phyloP scores from a whole-genome alignment of 2,888 invertebrate species.

The Melangyna quadrimaculata region DNA sequence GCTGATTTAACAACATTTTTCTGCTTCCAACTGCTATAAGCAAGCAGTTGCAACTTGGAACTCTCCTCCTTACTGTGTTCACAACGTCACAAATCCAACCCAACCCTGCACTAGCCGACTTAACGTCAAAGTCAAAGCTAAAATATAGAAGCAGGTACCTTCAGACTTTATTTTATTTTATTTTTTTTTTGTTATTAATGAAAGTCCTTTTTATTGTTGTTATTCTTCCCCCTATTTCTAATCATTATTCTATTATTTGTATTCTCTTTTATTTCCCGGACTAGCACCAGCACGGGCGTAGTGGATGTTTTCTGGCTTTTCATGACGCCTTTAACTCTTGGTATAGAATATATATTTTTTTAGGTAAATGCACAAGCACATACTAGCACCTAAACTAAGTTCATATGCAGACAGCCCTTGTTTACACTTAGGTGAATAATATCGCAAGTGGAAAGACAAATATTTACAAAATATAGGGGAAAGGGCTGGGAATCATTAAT shows the following conservation, averaged over 20 bases:
- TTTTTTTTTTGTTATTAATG: constrained; percentile 14
- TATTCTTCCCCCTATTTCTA: constrained; percentile 51
- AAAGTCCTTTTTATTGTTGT: constrained; percentile 35
- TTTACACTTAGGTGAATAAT: neutral
- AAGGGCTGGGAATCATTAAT: neutral
- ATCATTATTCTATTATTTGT: constrained; percentile 65
- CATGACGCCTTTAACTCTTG: neutral
- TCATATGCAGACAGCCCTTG: neutral
- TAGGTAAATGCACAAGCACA: constrained; percentile 10
- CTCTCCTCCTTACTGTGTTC: constrained; percentile 10
- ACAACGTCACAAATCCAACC: neutral
- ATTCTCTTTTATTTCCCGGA: neutral
- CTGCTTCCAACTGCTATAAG: neutral
- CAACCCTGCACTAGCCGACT: neutral
- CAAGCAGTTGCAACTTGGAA: neutral
- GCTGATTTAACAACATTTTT: constrained; percentile 62
- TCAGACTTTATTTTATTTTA: constrained; percentile 8
- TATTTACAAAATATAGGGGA: neutral
- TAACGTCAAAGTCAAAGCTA: constrained; percentile 22
- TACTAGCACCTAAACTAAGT: constrained; percentile 34
- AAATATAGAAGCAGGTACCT: constrained; percentile 28
- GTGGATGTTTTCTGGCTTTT: constrained; percentile 1
- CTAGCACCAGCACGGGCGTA: neutral
- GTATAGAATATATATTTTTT: neutral
- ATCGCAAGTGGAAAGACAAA: neutral